phyloP scores from a whole-genome alignment of 1,140 invertebrate genomes.

The Drosophila pachea region DNA sequence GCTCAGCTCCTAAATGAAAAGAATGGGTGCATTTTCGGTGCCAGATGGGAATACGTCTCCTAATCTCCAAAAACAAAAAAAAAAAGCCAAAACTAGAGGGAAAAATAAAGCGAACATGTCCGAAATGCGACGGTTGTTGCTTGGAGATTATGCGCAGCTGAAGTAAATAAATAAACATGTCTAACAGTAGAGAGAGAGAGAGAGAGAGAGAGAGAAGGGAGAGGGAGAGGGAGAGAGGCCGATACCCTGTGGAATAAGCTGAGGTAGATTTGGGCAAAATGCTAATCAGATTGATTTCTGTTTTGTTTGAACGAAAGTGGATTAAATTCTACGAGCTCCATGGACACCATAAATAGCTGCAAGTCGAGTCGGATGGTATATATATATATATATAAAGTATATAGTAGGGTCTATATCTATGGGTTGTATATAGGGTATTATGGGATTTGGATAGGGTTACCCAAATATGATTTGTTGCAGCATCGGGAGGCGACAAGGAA shows the following conservation, averaged over 20 bases:
- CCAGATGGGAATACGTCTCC: background rate
- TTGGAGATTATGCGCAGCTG: constrained; percentile 18
- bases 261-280: too few relatives aligned
- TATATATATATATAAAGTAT: too few relatives aligned
- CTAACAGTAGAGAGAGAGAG: too few relatives aligned
- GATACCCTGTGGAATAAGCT: too few relatives aligned
- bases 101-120: constrained; percentile 21
- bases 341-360: too few relatives aligned
- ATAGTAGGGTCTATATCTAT: too few relatives aligned
- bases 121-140: constrained; percentile 16
- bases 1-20: constrained; percentile 26
- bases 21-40: background rate
- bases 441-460: constrained; percentile 20
- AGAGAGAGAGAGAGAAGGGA: too few relatives aligned
- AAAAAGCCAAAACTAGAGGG: constrained; percentile 2
- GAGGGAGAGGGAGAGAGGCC: too few relatives aligned
- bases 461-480: constrained; percentile 25
- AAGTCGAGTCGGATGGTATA: too few relatives aligned
- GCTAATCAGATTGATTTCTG: too few relatives aligned
- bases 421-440: background rate
- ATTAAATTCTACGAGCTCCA: too few relatives aligned
- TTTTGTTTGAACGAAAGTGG: too few relatives aligned
- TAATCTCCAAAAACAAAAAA: constrained; percentile 9
- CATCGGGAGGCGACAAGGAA: constrained; percentile 1
- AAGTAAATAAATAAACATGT: constrained; percentile 37